A percentile compares a stretch with the other conserved stretches of the same genome.
Evolutionary conservation across 2,888 invertebrate genomes (phyloP).

Genomic region (Synergus gifuensis): DNA sequence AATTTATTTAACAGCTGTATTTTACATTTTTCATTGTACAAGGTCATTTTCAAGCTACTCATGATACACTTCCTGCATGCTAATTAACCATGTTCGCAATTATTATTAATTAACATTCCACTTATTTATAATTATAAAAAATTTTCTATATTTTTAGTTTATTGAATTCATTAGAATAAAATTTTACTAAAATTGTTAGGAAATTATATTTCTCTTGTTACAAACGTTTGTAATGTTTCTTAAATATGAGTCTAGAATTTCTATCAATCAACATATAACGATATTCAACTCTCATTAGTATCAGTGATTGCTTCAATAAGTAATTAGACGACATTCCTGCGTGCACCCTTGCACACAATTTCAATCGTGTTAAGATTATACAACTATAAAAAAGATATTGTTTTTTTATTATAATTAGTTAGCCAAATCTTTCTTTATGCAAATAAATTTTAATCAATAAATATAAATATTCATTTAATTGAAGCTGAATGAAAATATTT

Average conservation of each 20-base stretch:
- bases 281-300: background rate
- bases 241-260: background rate
- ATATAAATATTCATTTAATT: conserved; percentile 14
- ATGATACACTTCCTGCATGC: background rate
- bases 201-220: background rate
- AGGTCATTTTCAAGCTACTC: background rate
- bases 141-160: background rate
- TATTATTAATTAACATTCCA: background rate
- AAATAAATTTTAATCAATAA: conserved; percentile 45
- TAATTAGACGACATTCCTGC: conserved; percentile 23
- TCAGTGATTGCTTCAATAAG: conserved; percentile 16
- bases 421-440: conserved; percentile 46
- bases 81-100: background rate
- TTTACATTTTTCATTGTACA: background rate
- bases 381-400: conserved; percentile 4
- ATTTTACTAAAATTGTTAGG: background rate
- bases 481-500: no score
- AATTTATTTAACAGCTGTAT: background rate
- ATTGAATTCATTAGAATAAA: background rate
- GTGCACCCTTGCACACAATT: background rate
- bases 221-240: background rate
- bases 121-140: background rate
- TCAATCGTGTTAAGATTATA: conserved; percentile 21
- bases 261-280: background rate
- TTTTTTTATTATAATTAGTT: conserved; percentile 41